phyloP scores from a whole-genome alignment of 2,888 invertebrate species.

The Eilema caniola region DNA sequence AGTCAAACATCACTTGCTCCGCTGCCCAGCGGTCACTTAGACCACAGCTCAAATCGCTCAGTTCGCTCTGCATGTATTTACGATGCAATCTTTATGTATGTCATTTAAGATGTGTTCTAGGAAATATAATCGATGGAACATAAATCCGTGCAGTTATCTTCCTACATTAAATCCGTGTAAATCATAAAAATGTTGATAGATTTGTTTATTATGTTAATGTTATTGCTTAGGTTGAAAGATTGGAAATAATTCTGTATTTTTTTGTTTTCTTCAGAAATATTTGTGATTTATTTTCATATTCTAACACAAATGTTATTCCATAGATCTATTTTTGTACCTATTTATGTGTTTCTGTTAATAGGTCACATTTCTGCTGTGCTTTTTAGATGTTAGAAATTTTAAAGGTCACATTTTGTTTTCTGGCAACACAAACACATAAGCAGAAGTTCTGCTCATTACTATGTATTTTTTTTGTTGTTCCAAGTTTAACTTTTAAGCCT shows the following conservation, averaged over 20 bases:
- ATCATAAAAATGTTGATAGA: constrained; percentile 48
- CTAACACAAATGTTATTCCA: not conserved
- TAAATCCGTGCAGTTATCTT: constrained; percentile 37
- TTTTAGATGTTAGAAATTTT: not conserved
- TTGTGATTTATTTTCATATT: constrained; percentile 10
- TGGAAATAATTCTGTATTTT: constrained; percentile 23
- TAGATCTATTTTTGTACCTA: not conserved
- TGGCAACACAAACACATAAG: not conserved
- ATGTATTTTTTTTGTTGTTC: not conserved
- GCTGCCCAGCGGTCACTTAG: not conserved
- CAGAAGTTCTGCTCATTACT: too few species aligned
- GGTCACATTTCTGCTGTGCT: not conserved
- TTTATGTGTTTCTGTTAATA: not conserved
- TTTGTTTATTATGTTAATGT: constrained; percentile 49
- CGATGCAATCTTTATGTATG: constrained; percentile 54
- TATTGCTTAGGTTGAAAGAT: constrained; percentile 27
- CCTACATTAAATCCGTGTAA: constrained; percentile 36
- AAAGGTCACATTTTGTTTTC: not conserved
- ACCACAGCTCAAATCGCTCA: constrained; percentile 33
- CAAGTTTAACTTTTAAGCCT: not conserved
- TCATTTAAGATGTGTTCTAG: constrained; percentile 48
- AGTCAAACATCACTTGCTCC: not conserved
- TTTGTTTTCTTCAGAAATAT: constrained; percentile 10
- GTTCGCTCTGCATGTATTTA: constrained; percentile 64
- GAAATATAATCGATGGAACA: constrained; percentile 49